Evolutionary conservation across 2,888 invertebrate genomes (phyloP).

Genomic region (Leptothorax acervorum): DNA sequence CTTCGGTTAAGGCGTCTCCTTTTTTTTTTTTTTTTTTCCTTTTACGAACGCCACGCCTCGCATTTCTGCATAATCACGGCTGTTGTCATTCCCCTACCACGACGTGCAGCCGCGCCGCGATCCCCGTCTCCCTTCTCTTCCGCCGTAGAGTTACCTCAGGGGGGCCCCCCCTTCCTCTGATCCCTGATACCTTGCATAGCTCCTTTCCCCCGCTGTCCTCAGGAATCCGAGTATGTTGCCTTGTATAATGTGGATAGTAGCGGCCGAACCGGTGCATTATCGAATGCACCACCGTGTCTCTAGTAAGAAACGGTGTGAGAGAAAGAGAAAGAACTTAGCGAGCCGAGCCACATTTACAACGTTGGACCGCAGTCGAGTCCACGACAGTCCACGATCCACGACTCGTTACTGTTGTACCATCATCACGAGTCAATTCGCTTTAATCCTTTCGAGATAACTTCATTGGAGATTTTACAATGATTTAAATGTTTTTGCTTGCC

Average conservation of each 20-base stretch:
- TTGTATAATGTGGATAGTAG: slow-evolving; percentile 31
- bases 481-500: not conserved
- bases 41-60: slow-evolving; percentile 79
- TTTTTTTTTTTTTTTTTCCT: slow-evolving; percentile 44
- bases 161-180: slow-evolving; percentile 48
- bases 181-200: slow-evolving; percentile 36
- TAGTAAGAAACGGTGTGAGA: slow-evolving; percentile 31
- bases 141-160: slow-evolving; percentile 38
- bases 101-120: not conserved
- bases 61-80: slow-evolving; percentile 82
- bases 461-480: not conserved
- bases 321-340: not conserved
- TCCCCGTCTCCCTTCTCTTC: slow-evolving; percentile 41
- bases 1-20: slow-evolving; percentile 63
- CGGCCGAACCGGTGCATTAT: slow-evolving; percentile 50
- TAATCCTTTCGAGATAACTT: not conserved
- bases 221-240: slow-evolving; percentile 35
- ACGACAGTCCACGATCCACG: not conserved
- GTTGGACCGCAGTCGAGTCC: not conserved
- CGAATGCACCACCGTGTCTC: slow-evolving; percentile 37
- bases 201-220: slow-evolving; percentile 31
- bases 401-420: slow-evolving; percentile 3
- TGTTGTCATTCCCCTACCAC: slow-evolving; percentile 74
- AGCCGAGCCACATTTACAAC: not conserved
- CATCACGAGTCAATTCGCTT: not conserved